A percentile compares a stretch with the other conserved stretches of the same genome.
phyloP scores from a whole-genome alignment of 2,797 vertebrate genomes.

The Enteromius anoplus region DNA sequence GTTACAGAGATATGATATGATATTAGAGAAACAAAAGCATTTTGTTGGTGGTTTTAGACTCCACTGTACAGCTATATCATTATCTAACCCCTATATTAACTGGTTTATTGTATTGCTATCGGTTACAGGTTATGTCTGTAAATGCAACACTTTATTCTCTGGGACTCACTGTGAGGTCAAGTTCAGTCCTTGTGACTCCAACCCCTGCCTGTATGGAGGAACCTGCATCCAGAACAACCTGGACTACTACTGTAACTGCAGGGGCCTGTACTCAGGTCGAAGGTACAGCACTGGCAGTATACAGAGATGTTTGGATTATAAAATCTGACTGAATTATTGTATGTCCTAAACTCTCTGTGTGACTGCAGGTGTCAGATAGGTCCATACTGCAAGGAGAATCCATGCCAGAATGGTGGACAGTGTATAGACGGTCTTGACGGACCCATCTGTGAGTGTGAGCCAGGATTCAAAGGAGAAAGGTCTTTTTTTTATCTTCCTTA shows the following conservation, averaged over 20 bases:
- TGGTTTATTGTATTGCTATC: not conserved
- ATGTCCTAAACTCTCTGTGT: slow-evolving; percentile 20
- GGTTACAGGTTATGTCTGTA: slow-evolving; percentile 81
- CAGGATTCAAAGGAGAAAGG: slow-evolving; percentile 84
- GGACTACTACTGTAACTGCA: slow-evolving; percentile 82
- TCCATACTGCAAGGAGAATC: slow-evolving; percentile 85
- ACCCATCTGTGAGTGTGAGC: slow-evolving; percentile 85
- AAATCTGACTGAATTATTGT: not conserved
- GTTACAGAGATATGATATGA: not conserved
- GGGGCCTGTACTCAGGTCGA: slow-evolving; percentile 82
- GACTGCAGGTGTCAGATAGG: slow-evolving; percentile 81
- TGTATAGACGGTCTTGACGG: slow-evolving; percentile 88
- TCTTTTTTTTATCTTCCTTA: slow-evolving; percentile 48
- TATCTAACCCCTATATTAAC: not conserved
- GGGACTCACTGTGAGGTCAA: slow-evolving; percentile 80
- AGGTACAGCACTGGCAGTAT: slow-evolving; percentile 68
- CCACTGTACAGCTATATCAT: not conserved
- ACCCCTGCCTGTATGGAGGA: slow-evolving; percentile 87
- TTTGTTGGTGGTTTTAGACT: not conserved
- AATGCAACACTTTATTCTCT: slow-evolving; percentile 75
- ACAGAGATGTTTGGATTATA: not conserved
- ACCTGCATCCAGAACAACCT: slow-evolving; percentile 79
- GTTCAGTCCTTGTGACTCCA: slow-evolving; percentile 80
- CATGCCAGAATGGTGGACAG: slow-evolving; percentile 84
- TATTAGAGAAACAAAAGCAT: not conserved